phyloP scores from a whole-genome alignment of 2,888 invertebrate species.

The Aquatica leii region DNA sequence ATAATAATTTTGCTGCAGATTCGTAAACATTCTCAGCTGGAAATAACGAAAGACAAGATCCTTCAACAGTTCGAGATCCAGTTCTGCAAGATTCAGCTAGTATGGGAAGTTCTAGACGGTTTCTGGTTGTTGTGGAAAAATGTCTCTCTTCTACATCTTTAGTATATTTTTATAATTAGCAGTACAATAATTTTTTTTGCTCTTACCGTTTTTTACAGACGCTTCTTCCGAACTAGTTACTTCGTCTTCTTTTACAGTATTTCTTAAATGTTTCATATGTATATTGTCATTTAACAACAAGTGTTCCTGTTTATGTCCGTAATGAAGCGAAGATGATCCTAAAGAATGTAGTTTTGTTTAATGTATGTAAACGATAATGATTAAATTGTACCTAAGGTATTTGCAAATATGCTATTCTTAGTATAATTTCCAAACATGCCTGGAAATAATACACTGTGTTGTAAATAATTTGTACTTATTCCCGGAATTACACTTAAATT shows the following conservation, averaged over 20 bases:
- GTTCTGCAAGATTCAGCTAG: conserved; percentile 46
- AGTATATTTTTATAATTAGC: background rate
- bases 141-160: conserved; percentile 7
- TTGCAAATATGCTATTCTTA: conserved; percentile 51
- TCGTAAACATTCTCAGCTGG: conserved; percentile 71
- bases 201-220: conserved; percentile 43
- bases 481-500: conserved; percentile 34
- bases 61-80: conserved; percentile 49
- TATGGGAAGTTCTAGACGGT: conserved; percentile 52
- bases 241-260: conserved; percentile 72
- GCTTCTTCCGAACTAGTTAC: conserved; percentile 80
- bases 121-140: conserved; percentile 11
- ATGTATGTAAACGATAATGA: background rate
- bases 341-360: conserved; percentile 1
- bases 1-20: conserved; percentile 78
- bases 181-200: background rate
- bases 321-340: conserved; percentile 19
- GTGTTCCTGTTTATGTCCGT: conserved; percentile 29
- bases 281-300: conserved; percentile 19
- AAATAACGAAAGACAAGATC: conserved; percentile 62
- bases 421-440: conserved; percentile 57
- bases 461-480: conserved; percentile 50
- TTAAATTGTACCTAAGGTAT: conserved; percentile 31
- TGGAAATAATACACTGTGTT: conserved; percentile 57
- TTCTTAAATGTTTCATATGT: conserved; percentile 23